Percentiles rank a stretch among this genome's conserved stretches.
Conservation (phyloP, 2,113 vertebrate genomes). For the Pampusana beccarii region DNA sequence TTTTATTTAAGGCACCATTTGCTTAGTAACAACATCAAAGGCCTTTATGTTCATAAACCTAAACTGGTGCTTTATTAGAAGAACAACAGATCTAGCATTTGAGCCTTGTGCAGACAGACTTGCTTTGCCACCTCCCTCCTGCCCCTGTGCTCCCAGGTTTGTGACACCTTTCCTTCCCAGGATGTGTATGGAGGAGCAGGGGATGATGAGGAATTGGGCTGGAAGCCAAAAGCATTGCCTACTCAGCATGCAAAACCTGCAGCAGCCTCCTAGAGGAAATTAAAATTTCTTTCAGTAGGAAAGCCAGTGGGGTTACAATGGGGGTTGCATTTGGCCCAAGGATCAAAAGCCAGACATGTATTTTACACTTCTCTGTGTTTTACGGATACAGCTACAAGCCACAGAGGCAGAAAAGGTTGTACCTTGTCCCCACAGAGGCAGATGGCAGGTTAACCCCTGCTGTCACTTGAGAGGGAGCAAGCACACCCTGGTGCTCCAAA, state of each 20-base stretch:
- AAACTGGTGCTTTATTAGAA: neutral
- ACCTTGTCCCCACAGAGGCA: neutral
- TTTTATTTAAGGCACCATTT: neutral
- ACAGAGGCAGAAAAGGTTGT: neutral
- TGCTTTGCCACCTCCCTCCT: neutral
- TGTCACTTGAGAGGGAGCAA: neutral
- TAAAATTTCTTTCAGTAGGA: neutral
- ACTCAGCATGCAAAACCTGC: neutral
- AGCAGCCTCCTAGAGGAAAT: neutral
- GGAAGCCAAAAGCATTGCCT: neutral
- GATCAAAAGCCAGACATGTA: neutral
- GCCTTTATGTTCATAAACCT: neutral
- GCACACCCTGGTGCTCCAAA: neutral
- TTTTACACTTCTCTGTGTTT: constrained; percentile 10
- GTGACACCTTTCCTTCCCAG: constrained; percentile 14
- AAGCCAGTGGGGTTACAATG: neutral
- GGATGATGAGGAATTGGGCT: neutral
- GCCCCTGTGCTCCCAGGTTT: neutral
- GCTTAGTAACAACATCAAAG: neutral
- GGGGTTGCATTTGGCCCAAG: neutral
- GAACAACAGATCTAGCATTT: neutral
- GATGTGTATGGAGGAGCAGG: neutral
- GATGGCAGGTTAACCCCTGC: neutral
- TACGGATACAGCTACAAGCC: neutral
- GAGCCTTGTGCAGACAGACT: constrained; percentile 3